Percentiles rank a stretch among this genome's conserved stretches.
These are phyloP conservation scores for Brachyptera risi DNA, from an alignment of 2,888 invertebrate genomes.

Conservation along the genomic window DNA sequence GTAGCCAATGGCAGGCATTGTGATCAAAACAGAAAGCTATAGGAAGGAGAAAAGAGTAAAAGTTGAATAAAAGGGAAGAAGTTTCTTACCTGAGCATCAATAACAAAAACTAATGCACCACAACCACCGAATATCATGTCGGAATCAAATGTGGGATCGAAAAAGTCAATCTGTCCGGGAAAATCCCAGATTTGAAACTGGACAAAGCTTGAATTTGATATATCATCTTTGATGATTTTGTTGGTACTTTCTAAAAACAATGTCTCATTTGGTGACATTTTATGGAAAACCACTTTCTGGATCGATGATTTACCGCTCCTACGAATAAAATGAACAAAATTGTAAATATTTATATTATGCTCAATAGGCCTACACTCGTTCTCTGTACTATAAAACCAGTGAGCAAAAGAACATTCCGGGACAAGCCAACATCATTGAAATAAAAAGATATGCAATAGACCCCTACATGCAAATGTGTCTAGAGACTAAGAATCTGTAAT, in stretches of 20 bases:
- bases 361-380: no score
- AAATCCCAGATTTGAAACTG: constrained; percentile 99
- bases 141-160: constrained; percentile 93
- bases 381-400: no score
- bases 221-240: constrained; percentile 97
- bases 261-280: constrained; percentile 99
- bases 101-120: constrained; percentile 97
- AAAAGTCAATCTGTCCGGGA: constrained; percentile 97
- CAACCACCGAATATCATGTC: constrained; percentile 96
- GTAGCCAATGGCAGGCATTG: no score
- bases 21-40: no score
- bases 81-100: constrained; percentile 93
- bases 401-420: no score
- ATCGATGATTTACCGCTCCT: constrained; percentile 99
- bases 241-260: constrained; percentile 97
- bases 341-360: not conserved
- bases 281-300: constrained; percentile 99
- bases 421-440: no score
- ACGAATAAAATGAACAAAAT: constrained; percentile 41
- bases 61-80: no score
- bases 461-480: no score
- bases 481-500: no score
- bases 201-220: constrained; percentile 95
- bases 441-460: no score
- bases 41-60: no score